Conservation (phyloP, 2,888 invertebrate genomes). For the Arenicola marina region DNA sequence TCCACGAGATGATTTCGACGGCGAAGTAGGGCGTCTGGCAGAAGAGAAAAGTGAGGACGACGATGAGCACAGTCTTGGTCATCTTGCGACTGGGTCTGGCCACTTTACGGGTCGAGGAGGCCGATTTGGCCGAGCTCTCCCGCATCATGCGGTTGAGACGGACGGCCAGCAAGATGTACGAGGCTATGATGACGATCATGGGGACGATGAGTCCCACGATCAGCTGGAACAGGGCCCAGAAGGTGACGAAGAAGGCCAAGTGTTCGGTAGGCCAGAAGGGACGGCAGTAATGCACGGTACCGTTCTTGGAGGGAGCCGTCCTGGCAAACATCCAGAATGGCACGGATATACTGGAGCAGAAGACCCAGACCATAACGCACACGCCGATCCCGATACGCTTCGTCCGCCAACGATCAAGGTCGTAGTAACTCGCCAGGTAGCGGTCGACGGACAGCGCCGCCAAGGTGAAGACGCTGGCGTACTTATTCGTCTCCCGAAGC, state of each 20-base stretch:
- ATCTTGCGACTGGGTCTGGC: slow-evolving; percentile 1
- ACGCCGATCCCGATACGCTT: slow-evolving; percentile 19
- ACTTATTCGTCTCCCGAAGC: slow-evolving; percentile 24
- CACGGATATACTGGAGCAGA: slow-evolving; percentile 14
- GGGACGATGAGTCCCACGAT: slow-evolving; percentile 17
- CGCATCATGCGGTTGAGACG: slow-evolving; percentile 7
- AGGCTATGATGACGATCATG: slow-evolving; percentile 13
- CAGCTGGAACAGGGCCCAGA: slow-evolving; percentile 21
- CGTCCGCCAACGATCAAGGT: slow-evolving; percentile 20
- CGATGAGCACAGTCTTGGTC: not conserved
- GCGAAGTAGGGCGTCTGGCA: not conserved
- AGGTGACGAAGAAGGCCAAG: not conserved
- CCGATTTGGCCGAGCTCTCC: not conserved
- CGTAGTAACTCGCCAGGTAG: slow-evolving; percentile 28
- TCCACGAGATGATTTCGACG: not conserved
- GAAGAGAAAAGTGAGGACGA: not conserved
- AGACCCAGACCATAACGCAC: slow-evolving; percentile 25
- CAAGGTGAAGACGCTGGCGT: slow-evolving; percentile 27
- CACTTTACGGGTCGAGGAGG: not conserved
- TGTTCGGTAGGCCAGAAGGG: slow-evolving; percentile 7
- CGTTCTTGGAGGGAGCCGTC: not conserved
- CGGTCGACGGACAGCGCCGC: no score
- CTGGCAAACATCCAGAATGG: slow-evolving; percentile 28
- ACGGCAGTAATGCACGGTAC: not conserved
- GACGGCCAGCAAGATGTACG: slow-evolving; percentile 12